Percentiles rank a stretch among this genome's conserved stretches.
These are phyloP conservation scores for Hirundichthys speculiger DNA, from an alignment of 2,113 vertebrate genomes.

Conservation along the genomic window DNA sequence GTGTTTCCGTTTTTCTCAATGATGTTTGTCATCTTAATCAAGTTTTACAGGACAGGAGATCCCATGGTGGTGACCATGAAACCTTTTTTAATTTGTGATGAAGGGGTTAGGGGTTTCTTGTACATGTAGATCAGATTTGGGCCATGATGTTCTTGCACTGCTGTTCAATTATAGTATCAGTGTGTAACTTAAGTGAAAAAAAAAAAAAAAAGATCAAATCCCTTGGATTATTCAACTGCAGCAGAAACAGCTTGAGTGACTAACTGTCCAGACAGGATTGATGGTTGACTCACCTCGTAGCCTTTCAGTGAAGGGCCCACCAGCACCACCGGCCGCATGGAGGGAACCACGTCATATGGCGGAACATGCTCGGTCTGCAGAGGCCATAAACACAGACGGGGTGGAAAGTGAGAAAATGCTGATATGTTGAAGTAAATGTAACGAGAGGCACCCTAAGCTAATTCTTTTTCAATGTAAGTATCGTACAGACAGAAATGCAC, in stretches of 20 bases:
- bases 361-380: constrained; percentile 79
- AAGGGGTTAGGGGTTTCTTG: too few species aligned
- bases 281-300: constrained; percentile 75
- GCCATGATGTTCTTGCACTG: too few species aligned
- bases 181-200: too few species aligned
- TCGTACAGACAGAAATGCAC: background rate
- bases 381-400: constrained; percentile 30
- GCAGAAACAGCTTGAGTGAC: background rate
- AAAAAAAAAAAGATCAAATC: too few species aligned
- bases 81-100: too few species aligned
- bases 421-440: background rate
- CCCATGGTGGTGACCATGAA: too few species aligned
- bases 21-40: too few species aligned
- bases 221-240: too few species aligned
- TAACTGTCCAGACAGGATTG: background rate
- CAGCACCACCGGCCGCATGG: constrained; percentile 82
- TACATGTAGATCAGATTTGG: too few species aligned
- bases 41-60: too few species aligned
- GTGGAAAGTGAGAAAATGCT: background rate
- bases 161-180: too few species aligned
- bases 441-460: background rate
- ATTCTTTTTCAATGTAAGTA: background rate
- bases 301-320: constrained; percentile 83
- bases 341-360: constrained; percentile 83
- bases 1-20: too few species aligned